These are phyloP conservation scores for Hypselothyrea guttata DNA, from an alignment of 2,888 invertebrate species.

Conservation along the genomic window DNA sequence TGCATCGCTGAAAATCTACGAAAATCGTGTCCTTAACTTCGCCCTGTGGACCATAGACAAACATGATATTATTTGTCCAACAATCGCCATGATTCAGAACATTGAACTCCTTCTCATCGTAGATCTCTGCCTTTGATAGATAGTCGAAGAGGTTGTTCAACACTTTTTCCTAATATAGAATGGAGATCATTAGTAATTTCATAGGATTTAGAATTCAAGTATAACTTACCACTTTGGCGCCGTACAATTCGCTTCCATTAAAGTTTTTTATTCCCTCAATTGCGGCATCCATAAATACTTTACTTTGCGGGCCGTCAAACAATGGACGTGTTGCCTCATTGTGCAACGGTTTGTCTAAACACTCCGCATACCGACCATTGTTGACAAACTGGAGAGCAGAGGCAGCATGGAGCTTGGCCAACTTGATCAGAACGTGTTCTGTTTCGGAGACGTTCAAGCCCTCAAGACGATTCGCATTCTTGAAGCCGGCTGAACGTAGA, in stretches of 20 bases:
- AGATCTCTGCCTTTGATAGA: conserved; percentile 6
- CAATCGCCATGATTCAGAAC: conserved; percentile 77
- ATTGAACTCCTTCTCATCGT: conserved; percentile 57
- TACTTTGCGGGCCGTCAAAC: not conserved
- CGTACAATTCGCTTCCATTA: conserved; percentile 28
- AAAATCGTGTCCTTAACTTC: conserved; percentile 61
- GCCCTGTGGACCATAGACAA: conserved; percentile 57
- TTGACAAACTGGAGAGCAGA: conserved; percentile 66
- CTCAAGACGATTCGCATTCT: conserved; percentile 68
- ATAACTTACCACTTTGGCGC: conserved; percentile 23
- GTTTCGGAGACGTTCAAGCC: conserved; percentile 71
- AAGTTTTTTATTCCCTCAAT: not conserved
- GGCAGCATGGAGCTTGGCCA: conserved; percentile 79
- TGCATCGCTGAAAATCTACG: conserved; percentile 70
- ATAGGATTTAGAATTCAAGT: not conserved
- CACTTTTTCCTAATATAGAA: not conserved
- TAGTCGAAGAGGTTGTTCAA: not conserved
- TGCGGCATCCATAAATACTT: not conserved
- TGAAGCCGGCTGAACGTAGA: conserved; percentile 56
- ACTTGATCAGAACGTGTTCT: conserved; percentile 62
- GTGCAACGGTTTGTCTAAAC: conserved; percentile 26
- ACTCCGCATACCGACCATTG: conserved; percentile 48
- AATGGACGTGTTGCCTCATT: conserved; percentile 14
- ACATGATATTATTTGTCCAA: conserved; percentile 79
- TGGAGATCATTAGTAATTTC: too few relatives aligned